Evolutionary conservation across 2,888 invertebrate genomes (phyloP).

Genomic region (Notocelia uddmanniana): DNA sequence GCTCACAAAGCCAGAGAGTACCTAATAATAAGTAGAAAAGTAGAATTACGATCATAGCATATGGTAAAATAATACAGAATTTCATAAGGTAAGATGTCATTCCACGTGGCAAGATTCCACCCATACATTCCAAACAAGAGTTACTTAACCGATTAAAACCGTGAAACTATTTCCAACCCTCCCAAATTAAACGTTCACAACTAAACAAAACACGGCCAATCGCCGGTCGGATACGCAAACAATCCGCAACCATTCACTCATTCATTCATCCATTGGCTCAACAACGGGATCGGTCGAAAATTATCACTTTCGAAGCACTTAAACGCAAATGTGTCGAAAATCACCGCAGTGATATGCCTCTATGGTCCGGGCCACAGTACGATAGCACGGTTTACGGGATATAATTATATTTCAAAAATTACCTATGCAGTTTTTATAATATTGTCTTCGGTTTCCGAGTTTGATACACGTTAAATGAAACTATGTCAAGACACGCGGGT

Average conservation of each 20-base stretch:
- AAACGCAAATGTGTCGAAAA: constrained; percentile 45
- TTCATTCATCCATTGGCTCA: constrained; percentile 34
- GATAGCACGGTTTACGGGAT: neutral
- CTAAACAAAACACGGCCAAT: constrained; percentile 38
- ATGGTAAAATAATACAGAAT: too few species aligned
- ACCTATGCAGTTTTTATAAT: too few species aligned
- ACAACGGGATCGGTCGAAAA: constrained; percentile 36
- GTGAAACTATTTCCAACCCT: neutral
- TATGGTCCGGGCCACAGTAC: constrained; percentile 14
- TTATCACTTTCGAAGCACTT: constrained; percentile 46
- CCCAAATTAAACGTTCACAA: constrained; percentile 23
- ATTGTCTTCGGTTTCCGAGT: too few species aligned
- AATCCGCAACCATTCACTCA: constrained; percentile 31
- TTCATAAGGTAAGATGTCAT: too few species aligned
- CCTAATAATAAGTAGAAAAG: too few species aligned
- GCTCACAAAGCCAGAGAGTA: too few species aligned
- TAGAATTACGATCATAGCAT: too few species aligned
- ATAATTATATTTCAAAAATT: too few species aligned
- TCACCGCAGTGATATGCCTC: constrained; percentile 26
- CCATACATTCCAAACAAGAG: neutral
- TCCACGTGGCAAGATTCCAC: too few species aligned
- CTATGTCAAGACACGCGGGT: too few species aligned
- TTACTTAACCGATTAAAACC: constrained; percentile 12
- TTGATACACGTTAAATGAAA: too few species aligned
- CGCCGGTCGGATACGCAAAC: constrained; percentile 27